Evolutionary conservation across 2,113 vertebrate species (phyloP), one percentile per base, ranked within the genome.

Genomic region (Macrotus californicus): DNA sequence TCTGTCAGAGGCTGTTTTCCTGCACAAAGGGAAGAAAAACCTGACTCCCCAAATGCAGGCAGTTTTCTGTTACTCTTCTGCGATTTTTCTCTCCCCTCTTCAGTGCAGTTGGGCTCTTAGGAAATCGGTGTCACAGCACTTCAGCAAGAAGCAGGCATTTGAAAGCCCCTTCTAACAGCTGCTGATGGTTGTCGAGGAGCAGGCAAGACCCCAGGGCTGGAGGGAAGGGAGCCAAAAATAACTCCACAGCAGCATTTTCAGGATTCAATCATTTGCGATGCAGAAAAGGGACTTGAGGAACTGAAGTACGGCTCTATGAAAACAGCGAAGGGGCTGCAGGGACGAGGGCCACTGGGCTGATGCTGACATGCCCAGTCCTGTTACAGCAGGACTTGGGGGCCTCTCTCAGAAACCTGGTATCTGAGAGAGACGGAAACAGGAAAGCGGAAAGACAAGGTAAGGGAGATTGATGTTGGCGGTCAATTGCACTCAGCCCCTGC

Each of bases 191-290:
- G 95, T 94, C 9, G 19, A 96, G 73, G 97, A 86, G 88, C 81
- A 81, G 73, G 86, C 92, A 95, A 96, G 95, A 94, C 97, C 94
- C 77, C 50, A 66, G 61, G 85, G 92, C 95, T 94, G 43, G 88
- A 77, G 87, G 88, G 82, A 95, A 92, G 64, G 43, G 88, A 96
- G 94, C 96, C 96, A 90, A 94, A 95, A 97, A 95, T 95, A 95
- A 96, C 94, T 93, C 79, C 48, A 61, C 48, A 70, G 92, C 61
- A 75, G 92, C 36, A 41, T 59, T 96, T 83, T 69, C 77, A 97
- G 94, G 94, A 93, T 91, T 95, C 94, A 86, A 48, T 97, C 43
- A 89, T 95, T 93, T 91, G 76, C 81, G 94, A 91, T 77, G 95
- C 67, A 92, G 94, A 75, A 70, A 89, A 43, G 52, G 91, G 72